A percentile compares a stretch with the other conserved stretches of the same genome.
Conservation (phyloP, 2,113 vertebrate genomes). For the Amphilophus citrinellus region DNA sequence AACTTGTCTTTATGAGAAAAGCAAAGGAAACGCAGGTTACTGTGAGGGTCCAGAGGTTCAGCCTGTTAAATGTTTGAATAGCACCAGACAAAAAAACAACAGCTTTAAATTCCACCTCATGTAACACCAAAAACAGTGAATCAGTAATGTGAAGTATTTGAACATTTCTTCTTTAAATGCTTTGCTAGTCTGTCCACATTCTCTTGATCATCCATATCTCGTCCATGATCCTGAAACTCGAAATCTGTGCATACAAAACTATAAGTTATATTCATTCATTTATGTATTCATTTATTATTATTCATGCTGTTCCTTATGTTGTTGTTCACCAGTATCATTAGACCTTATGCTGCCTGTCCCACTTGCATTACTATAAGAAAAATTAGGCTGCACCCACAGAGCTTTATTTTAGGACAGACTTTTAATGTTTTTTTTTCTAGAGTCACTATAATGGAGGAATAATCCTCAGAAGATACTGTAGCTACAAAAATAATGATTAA, state of each 20-base stretch:
- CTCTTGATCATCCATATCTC: not conserved
- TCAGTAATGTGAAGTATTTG: not conserved
- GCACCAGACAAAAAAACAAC: not conserved
- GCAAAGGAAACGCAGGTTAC: not conserved
- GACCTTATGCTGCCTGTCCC: too few relatives aligned
- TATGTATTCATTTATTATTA: not conserved
- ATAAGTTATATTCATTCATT: too few relatives aligned
- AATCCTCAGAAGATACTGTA: not conserved
- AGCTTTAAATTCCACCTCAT: not conserved
- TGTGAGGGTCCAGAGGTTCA: not conserved
- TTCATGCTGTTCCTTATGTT: not conserved
- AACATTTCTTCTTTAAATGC: not conserved
- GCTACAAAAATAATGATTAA: not conserved
- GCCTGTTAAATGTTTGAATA: not conserved
- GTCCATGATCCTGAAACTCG: not conserved
- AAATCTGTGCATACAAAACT: too few relatives aligned
- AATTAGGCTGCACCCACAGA: too few relatives aligned
- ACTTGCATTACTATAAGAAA: too few relatives aligned
- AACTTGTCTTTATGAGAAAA: not conserved
- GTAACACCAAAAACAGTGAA: not conserved
- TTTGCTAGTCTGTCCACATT: not conserved
- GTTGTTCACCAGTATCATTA: too few relatives aligned
- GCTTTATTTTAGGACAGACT: too few relatives aligned
- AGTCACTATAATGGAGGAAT: not conserved
- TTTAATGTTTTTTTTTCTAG: too few relatives aligned